Evolutionary conservation across 53 echinoderm and acorn worm genomes (phyloP), one percentile per base, ranked within the genome.

Genomic region (Patiria pectinifera): DNA sequence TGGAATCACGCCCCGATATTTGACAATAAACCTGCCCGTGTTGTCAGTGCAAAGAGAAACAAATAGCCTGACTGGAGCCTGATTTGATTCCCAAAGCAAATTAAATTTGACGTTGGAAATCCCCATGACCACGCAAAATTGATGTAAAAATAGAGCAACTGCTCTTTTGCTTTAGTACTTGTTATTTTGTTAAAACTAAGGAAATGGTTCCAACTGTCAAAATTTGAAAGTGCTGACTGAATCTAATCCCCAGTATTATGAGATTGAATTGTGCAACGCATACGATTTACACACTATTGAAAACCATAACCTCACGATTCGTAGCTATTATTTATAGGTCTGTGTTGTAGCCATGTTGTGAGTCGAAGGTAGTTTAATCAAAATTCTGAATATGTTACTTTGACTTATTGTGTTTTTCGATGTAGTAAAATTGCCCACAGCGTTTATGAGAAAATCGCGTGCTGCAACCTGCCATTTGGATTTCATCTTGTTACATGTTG

Each of bases 401-500:
- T 53, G 53, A 53, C 8, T 53, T 53, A 53, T 8, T 53, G 53
- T 66, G 14, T 16, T 16, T 11, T 4, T 74, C 74, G 11, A 14
- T 70, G 70, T 18, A 70, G 16, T 4, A 70, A 70, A 70, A 74
- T 23, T 24, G 24, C 10, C 8, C 24, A 22, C 24, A 10, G 74
- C 4, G n/a, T 9, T 10, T 9, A 16, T 18, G 5, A 6, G 21
- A 74, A 22, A 23, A 23, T n/a, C 22, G 45, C 1, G 16, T 46
- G 45, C 80, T 47, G 46, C 43, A 79, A 79, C 48, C 47, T 79
- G 48, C 46, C 80, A 79, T n/a, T 19, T 19, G 2, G 35, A 15
- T 53, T 48, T n/a, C 76, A 44, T 69, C 21, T 44, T 66, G 80
- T 80, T 90, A 90, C 81, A 90, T 69, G 80, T 90, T 90, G 69